Evolutionary conservation across 1,140 invertebrate species (phyloP).

Genomic region (honey bee (Apis mellifera)): Amel_HAv3.1 CM009931.2:8461501-8462000

Average conservation of each 20-base stretch:
- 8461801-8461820: too few species aligned
- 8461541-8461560: conserved; percentile 42
- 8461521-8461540: background rate
- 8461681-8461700: conserved; percentile 51
- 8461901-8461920: too few species aligned
- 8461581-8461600: conserved; percentile 45
- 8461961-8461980: too few species aligned
- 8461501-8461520: background rate
- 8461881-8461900: too few species aligned
- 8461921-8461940: too few species aligned
- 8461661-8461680: conserved; percentile 39
- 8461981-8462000: too few species aligned
- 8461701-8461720: conserved; percentile 44
- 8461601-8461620: conserved; percentile 50
- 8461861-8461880: too few species aligned
- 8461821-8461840: too few species aligned
- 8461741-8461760: conserved; percentile 28
- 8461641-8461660: conserved; percentile 52
- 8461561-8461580: conserved; percentile 39
- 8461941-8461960: too few species aligned
- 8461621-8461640: conserved; percentile 43
- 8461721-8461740: conserved; percentile 13
- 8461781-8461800: conserved; percentile 5
- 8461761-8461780: conserved; percentile 6
- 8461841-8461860: too few species aligned